Percentiles rank a stretch among this genome's conserved stretches.
phyloP scores from a whole-genome alignment of 1,140 invertebrate genomes.

The Lasioglossum baleicum region DNA sequence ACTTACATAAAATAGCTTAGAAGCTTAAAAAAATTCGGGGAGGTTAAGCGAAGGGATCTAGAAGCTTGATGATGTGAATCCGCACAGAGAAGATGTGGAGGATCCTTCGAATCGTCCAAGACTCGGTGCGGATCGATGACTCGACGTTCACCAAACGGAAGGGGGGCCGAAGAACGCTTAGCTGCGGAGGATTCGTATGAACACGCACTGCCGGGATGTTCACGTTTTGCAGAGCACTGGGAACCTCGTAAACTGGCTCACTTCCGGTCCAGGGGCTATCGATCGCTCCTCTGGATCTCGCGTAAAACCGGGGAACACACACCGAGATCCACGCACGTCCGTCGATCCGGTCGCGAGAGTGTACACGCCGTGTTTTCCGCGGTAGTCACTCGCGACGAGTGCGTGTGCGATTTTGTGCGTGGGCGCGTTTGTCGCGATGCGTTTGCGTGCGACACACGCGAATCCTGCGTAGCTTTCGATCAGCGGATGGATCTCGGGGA shows the following conservation, averaged over 20 bases:
- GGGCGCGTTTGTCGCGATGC: no score
- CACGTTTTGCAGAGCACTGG: background rate
- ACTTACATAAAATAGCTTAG: no score
- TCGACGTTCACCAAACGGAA: constrained; percentile 21
- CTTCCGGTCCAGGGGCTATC: background rate
- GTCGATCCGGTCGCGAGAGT: background rate
- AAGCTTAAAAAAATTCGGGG: no score
- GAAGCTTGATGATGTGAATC: no score
- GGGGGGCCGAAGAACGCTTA: no score
- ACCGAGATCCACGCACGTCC: constrained; percentile 11
- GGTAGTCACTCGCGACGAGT: background rate
- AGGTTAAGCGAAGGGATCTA: no score
- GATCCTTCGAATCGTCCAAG: background rate
- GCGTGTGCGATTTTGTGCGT: background rate
- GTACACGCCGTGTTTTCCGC: background rate
- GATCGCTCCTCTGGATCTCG: constrained; percentile 23
- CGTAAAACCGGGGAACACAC: background rate
- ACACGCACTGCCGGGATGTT: constrained; percentile 26
- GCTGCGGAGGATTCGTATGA: background rate
- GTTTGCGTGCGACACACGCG: constrained; percentile 2
- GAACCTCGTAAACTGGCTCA: no score
- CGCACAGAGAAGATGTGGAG: no score
- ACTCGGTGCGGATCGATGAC: constrained; percentile 15
- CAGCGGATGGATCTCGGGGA: background rate
- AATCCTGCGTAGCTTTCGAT: constrained; percentile 4